Percentiles rank a stretch among this genome's conserved stretches.
phyloP scores from a whole-genome alignment of 2,113 vertebrate genomes.

The Melozone crissalis region DNA sequence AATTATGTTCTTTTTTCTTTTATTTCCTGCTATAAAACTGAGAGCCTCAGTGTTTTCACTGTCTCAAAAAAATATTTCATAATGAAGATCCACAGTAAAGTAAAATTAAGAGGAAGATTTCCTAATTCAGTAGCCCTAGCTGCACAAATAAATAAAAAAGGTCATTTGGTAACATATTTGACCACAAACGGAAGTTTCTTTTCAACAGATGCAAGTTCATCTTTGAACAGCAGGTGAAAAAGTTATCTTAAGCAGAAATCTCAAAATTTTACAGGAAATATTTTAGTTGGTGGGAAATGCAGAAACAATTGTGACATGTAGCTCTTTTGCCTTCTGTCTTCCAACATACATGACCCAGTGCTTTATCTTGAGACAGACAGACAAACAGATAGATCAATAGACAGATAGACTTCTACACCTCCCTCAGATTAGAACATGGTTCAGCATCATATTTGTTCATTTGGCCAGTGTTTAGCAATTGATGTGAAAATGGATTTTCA shows the following conservation, averaged over 20 bases:
- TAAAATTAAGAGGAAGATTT: slow-evolving; percentile 8
- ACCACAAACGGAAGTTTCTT: slow-evolving; percentile 31
- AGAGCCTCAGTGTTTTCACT: not conserved
- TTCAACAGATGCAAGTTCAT: slow-evolving; percentile 55
- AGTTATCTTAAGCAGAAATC: slow-evolving; percentile 52
- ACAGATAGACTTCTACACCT: not conserved
- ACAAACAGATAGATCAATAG: not conserved
- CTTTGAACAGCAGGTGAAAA: slow-evolving; percentile 62
- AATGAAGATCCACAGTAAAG: not conserved
- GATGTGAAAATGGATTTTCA: slow-evolving; percentile 48
- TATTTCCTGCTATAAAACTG: not conserved
- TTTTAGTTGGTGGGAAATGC: slow-evolving; percentile 21
- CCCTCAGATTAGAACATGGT: not conserved
- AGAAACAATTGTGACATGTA: not conserved
- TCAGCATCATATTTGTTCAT: slow-evolving; percentile 46
- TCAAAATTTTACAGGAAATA: slow-evolving; percentile 43
- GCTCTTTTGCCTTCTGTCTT: not conserved
- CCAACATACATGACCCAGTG: not conserved
- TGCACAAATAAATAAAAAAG: slow-evolving; percentile 42
- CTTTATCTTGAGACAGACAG: not conserved
- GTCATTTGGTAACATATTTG: slow-evolving; percentile 13
- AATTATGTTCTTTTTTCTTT: not conserved
- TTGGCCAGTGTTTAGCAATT: slow-evolving; percentile 30
- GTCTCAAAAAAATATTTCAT: not conserved
- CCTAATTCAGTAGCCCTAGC: slow-evolving; percentile 2